Conservation (phyloP, 2,888 invertebrate species). For the Endotricha flammealis region DNA sequence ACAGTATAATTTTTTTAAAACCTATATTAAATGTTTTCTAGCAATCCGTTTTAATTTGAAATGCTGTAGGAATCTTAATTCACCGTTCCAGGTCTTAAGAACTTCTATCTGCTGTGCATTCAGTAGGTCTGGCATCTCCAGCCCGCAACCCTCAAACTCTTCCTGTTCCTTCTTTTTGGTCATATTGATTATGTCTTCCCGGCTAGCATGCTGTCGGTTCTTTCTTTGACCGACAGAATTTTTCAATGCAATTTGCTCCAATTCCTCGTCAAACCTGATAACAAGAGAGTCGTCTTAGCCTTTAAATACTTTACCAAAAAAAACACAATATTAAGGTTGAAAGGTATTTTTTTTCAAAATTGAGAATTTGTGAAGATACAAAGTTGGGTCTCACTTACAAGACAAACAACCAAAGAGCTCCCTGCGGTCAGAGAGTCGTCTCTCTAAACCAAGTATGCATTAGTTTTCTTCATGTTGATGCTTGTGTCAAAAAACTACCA, state of each 20-base stretch:
- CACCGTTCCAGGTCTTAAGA: slow-evolving; percentile 82
- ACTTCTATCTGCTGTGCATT: slow-evolving; percentile 78
- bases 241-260: slow-evolving; percentile 87
- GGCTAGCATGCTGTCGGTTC: slow-evolving; percentile 86
- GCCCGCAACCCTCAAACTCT: slow-evolving; percentile 87
- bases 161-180: slow-evolving; percentile 84
- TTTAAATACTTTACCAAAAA: no score
- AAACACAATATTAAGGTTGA: no score
- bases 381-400: no score
- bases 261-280: slow-evolving; percentile 85
- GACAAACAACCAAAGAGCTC: no score
- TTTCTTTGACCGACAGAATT: slow-evolving; percentile 87
- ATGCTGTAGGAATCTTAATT: slow-evolving; percentile 81
- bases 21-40: slow-evolving; percentile 51
- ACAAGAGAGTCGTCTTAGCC: no score
- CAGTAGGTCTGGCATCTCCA: slow-evolving; percentile 87
- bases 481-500: no score
- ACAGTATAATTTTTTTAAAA: slow-evolving; percentile 2
- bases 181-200: slow-evolving; percentile 87
- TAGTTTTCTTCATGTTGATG: no score
- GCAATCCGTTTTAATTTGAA: slow-evolving; percentile 81
- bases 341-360: no score
- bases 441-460: no score
- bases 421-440: no score
- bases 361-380: no score